These are phyloP conservation scores for Steinernema scapterisci DNA, from an alignment of 2,888 invertebrate species.

Conservation along the genomic window DNA sequence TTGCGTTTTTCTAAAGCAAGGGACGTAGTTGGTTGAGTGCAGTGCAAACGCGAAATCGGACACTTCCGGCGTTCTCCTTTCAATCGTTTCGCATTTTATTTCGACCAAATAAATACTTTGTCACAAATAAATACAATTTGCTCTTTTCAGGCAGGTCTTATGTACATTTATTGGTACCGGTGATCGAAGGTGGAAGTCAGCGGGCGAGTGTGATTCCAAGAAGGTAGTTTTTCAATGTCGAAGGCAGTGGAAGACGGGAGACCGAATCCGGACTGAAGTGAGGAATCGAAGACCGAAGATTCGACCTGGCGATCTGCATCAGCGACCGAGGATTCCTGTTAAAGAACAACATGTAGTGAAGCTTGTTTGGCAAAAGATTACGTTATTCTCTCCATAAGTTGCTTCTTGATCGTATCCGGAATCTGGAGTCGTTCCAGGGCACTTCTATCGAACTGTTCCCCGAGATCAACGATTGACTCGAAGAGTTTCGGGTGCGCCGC, in stretches of 20 bases:
- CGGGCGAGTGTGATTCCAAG: constrained; percentile 43
- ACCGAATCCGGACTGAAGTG: constrained; percentile 47
- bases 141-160: neutral
- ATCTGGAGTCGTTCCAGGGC: constrained; percentile 52
- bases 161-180: constrained; percentile 2
- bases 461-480: constrained; percentile 49
- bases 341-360: constrained; percentile 24
- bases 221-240: constrained; percentile 48
- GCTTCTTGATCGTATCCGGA: constrained; percentile 47
- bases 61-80: neutral
- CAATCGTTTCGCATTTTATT: neutral
- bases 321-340: constrained; percentile 52
- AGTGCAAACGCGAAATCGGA: no score
- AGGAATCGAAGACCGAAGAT: constrained; percentile 47
- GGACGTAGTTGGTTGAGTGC: no score
- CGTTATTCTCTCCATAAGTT: constrained; percentile 42
- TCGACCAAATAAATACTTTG: neutral
- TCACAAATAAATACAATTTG: neutral
- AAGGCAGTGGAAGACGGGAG: constrained; percentile 49
- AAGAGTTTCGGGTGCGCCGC: constrained; percentile 50
- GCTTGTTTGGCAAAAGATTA: neutral
- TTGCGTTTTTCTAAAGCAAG: no score
- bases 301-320: constrained; percentile 51
- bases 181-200: neutral
- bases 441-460: constrained; percentile 49